Base-by-base conservation (phyloP, 2,797 vertebrate genomes). In the Borostomias antarcticus region DNA sequence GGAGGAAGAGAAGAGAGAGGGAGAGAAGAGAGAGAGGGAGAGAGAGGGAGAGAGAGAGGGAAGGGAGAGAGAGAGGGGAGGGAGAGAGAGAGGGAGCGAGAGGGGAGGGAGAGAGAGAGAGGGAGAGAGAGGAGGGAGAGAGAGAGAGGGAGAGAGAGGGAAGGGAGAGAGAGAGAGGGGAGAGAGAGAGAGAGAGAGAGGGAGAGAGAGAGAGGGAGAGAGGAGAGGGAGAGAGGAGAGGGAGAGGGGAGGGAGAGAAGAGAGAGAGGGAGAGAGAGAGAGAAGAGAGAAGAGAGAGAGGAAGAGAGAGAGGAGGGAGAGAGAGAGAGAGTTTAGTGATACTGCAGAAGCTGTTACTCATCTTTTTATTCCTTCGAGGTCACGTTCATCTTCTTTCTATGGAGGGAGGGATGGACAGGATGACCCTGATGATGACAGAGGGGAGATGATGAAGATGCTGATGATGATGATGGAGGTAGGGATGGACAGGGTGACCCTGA, bases 21-120 rank as follows among this genome's bases (percentile, higher is more conserved):
- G n/a, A n/a, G 40, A 43, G 40, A 43, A 43, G 40, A 17, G 47
- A 74, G 10, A 76, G 76, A 78, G 71, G 77, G 79, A 53, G n/a
- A 50, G 47, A 50, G 32, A 51, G 48, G 10, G 7, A 50, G 48
- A 50, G 19, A 25, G 43, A 33, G 5, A 4, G 6, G 17, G 33
- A 59, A 47, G 43, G 17, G 51, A 47, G 43, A n/a, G 13, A 47
- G 43, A 47, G 13, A 17, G 43, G 1, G 17, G 43, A 47, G 13
- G 17, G 13, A 30, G 2, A 33, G 0, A 11, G 45, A 65, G 23
- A 2, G 33, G 10, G 33, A 10, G 33, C 5, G 33, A 2, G 33
- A 2, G 43, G 5, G 5, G 43, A 47, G 17, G 43, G 43, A n/a
- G 43, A 47, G 43, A 47, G 43, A 47, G 43, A n/a, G 13, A 35